These are phyloP conservation scores for Porites lutea DNA, from an alignment of 64 coral and sea anemone genomes.

Conservation along the genomic window DNA sequence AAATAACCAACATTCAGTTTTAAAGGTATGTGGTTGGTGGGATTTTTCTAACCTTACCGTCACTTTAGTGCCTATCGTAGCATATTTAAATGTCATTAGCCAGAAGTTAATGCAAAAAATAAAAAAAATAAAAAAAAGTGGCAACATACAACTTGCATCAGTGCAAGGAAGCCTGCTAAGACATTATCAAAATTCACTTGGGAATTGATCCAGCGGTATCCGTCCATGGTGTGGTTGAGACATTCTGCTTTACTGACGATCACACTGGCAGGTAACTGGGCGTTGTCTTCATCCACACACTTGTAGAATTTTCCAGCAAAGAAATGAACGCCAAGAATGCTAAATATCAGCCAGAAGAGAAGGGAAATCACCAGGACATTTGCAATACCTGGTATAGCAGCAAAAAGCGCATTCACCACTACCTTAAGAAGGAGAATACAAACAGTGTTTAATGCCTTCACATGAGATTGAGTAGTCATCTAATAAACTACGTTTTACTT, in stretches of 20 bases:
- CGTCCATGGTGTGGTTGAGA: constrained; percentile 22
- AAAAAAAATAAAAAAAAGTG: no score
- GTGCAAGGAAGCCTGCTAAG: constrained; percentile 77
- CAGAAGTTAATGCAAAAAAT: no score
- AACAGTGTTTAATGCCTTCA: no score
- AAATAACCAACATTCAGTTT: no score
- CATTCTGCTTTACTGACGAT: constrained; percentile 69
- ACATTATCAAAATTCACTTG: constrained; percentile 92
- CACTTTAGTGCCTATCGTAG: no score
- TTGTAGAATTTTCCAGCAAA: constrained; percentile 90
- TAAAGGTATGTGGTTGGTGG: no score
- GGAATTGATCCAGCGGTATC: constrained; percentile 82
- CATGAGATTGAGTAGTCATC: no score
- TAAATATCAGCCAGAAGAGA: constrained; percentile 92
- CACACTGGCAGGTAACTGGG: constrained; percentile 38
- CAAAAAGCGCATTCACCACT: constrained; percentile 89
- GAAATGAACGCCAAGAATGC: constrained; percentile 85
- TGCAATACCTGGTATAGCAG: constrained; percentile 88
- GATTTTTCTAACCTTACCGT: no score
- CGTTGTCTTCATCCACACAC: constrained; percentile 73
- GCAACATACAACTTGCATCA: constrained; percentile 84
- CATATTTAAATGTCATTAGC: no score
- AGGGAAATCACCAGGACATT: constrained; percentile 86
- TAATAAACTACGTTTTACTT: no score
- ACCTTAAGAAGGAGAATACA: no score